Percentiles rank a stretch among this genome's conserved stretches.
Conservation (phyloP, 2,113 vertebrate species). For the Cottus gobio region DNA sequence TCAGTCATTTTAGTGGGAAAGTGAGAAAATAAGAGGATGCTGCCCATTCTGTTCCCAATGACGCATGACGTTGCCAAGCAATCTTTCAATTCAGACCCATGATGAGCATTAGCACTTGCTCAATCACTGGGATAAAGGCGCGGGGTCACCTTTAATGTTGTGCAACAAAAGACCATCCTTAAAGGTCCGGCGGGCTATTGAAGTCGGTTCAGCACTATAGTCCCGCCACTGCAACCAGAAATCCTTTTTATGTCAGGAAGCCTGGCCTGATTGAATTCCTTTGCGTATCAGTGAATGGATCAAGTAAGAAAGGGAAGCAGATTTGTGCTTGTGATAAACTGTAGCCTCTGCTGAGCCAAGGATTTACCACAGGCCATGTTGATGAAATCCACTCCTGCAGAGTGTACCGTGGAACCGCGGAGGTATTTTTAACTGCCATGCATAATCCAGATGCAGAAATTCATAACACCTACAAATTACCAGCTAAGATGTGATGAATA, state of each 20-base stretch:
- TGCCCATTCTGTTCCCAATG: conserved; percentile 64
- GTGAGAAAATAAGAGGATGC: conserved; percentile 60
- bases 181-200: conserved; percentile 75
- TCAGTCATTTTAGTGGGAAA: conserved; percentile 20
- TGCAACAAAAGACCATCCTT: conserved; percentile 79
- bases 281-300: conserved; percentile 84
- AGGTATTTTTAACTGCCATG: conserved; percentile 58
- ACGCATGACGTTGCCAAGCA: conserved; percentile 70
- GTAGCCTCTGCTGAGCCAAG: conserved; percentile 78
- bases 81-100: conserved; percentile 69
- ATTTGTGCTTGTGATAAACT: conserved; percentile 83
- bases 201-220: conserved; percentile 74
- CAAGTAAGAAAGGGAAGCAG: conserved; percentile 79
- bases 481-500: conserved; percentile 51
- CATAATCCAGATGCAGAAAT: conserved; percentile 56
- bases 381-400: conserved; percentile 78
- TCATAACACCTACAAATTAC: conserved; percentile 44
- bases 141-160: conserved; percentile 82
- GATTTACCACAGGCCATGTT: conserved; percentile 76
- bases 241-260: conserved; percentile 81
- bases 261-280: conserved; percentile 84
- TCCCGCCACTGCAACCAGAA: conserved; percentile 64
- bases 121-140: conserved; percentile 74
- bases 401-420: conserved; percentile 43
- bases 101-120: conserved; percentile 75